Evolutionary conservation across 2,888 invertebrate genomes (phyloP).

Genomic region (Tetragonisca angustula): DNA sequence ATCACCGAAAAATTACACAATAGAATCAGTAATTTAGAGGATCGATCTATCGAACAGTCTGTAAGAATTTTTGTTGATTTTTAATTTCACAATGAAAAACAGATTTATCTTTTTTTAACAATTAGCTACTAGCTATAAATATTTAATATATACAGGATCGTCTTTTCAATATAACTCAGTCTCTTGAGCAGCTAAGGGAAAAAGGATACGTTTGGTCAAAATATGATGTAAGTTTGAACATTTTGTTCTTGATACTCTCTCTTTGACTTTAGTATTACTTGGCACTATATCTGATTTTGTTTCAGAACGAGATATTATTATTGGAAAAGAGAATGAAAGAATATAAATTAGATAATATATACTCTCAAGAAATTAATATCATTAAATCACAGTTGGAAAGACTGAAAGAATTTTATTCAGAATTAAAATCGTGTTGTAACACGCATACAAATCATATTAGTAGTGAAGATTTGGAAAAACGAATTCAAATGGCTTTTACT

Average conservation of each 20-base stretch:
- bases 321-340: slow-evolving; percentile 68
- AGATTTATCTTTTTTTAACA: not conserved
- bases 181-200: slow-evolving; percentile 64
- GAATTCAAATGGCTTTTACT: slow-evolving; percentile 71
- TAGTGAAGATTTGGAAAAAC: slow-evolving; percentile 71
- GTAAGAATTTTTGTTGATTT: slow-evolving; percentile 52
- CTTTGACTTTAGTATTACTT: not conserved
- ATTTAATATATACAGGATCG: slow-evolving; percentile 65
- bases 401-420: slow-evolving; percentile 71
- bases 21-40: slow-evolving; percentile 75
- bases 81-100: not conserved
- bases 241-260: not conserved
- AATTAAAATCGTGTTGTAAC: slow-evolving; percentile 76
- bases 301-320: slow-evolving; percentile 70
- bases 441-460: slow-evolving; percentile 44
- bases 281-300: not conserved
- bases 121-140: not conserved
- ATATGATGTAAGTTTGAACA: slow-evolving; percentile 67
- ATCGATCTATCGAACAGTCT: slow-evolving; percentile 56
- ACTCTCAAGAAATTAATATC: slow-evolving; percentile 68
- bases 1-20: slow-evolving; percentile 69
- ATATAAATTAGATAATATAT: slow-evolving; percentile 50
- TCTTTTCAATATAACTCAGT: slow-evolving; percentile 66
- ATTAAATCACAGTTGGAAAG: slow-evolving; percentile 76
- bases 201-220: slow-evolving; percentile 64